Base-by-base conservation (phyloP, 1,140 invertebrate genomes). In the Caenorhabditis latens region DNA sequence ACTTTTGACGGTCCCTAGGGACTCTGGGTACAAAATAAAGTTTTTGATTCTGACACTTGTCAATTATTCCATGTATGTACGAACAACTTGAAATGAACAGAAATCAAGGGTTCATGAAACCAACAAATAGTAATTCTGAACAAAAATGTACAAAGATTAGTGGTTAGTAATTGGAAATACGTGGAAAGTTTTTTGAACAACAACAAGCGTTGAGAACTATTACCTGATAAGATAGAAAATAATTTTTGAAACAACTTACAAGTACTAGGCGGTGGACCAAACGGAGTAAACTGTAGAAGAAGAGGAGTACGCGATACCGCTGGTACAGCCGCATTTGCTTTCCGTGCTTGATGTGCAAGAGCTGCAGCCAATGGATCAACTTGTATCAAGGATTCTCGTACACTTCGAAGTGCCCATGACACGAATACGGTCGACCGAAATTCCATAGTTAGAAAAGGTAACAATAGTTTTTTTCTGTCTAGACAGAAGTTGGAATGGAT, bases 281-380 rank as follows among this genome's bases (percentile, higher is more conserved):
- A 88, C 9, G 87, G 87, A 24, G 87, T 88, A 67, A 88, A 88
- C 84, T 88, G 87, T 48, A 88, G 84, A 43, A 88, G 87, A 16
- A 88, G 87, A 14, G 87, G 87, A n/a, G 87, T 85, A 43, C 87
- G 42, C 11, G 87, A 85, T 5, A 88, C 65, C 0, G 67, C 46
- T 4, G 65, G 48, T 16, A 65, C 84, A 21, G 63, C 85, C 21
- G 32, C 43, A 32, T 86, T 71, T n/a, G 48, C 32, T 42, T 79
- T 84, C 42, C 83, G 87, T 46, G 84, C 79, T 21, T 71, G 53
- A 53, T 88, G 75, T 0, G 87, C 87, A 40, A 88, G 83, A 55
- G 87, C 83, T 16, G 87, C 87, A n/a, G 87, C 87, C 42, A 88
- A 42, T 13, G 87, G 87, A 57, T 88, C 87, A 53, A 85, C 87